Base-by-base conservation (phyloP, 2,113 vertebrate genomes). In the Dunckerocampus dactyliophorus region DNA sequence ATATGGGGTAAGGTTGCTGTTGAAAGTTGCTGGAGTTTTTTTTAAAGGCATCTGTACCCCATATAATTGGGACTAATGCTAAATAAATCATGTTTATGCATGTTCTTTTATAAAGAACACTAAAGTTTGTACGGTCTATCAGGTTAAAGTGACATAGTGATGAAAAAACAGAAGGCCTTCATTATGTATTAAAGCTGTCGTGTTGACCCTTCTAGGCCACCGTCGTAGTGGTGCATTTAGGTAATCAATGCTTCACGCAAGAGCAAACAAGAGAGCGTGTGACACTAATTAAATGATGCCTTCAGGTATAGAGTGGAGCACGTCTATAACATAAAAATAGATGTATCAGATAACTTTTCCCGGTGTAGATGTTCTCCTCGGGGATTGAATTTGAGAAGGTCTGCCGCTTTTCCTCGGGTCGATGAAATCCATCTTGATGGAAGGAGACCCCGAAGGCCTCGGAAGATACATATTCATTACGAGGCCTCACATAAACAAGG, bases 351-450 rank as follows among this genome's bases (percentile, higher is more conserved):
- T 56, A 42, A 56, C 62, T 39, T 71, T 73, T 73, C 74, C 67
- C 69, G 72, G 72, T 75, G 77, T 53, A 67, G 68, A 67, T 65
- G 39, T 43, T 43, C 39, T 3, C 39, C 52, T 75, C 63, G 37
- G 21, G 59, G 56, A 3, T 43, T 73, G 69, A 82, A 87, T 62
- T 74, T 77, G 82, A 87, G 85, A 85, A 52, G 83, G 68, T 60
- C 58, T 2, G 68, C 12, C 39, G 39, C 39, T 60, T 71, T 78
- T 72, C 63, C 80, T 80, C 71, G 21, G 49, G 64, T 81, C 75
- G 76, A 71, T 84, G 85, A 87, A 85, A 84, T 82, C 74, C 69
- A 85, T 82, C 85, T 77, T 55, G 67, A 68, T 48, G 17, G 48
- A 65, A 68, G 65, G 69, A 79, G 22, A 71, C 59, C 55, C 65